Percentiles rank a stretch among this genome's conserved stretches.
Evolutionary conservation across 2,797 vertebrate species (phyloP).

Genomic region (Trachurus trachurus): DNA sequence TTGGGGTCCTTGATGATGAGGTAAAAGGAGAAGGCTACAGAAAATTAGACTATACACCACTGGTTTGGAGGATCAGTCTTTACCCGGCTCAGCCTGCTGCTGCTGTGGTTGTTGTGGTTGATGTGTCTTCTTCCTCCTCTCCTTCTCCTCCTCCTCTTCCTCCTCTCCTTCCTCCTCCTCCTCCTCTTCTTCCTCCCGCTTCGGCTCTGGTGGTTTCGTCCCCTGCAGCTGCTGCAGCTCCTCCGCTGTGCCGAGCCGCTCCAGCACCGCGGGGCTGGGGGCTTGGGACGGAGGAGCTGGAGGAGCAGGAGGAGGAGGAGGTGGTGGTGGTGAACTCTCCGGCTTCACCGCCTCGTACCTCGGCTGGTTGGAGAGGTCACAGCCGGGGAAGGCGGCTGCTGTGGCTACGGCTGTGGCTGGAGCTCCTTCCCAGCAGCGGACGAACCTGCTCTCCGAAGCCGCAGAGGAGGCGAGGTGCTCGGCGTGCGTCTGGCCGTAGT

Average conservation of each 20-base stretch:
- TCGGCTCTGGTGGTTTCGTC: constrained; percentile 78
- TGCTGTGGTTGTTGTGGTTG: constrained; percentile 40
- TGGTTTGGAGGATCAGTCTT: constrained; percentile 32
- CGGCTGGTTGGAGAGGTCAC: constrained; percentile 60
- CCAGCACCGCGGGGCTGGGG: constrained; percentile 86
- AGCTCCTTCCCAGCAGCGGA: constrained; percentile 92
- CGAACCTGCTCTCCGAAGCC: constrained; percentile 87
- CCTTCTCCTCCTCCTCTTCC: constrained; percentile 62
- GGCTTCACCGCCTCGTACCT: constrained; percentile 90
- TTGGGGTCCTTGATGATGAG: too few species aligned
- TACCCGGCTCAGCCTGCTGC: constrained; percentile 69
- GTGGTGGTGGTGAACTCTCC: constrained; percentile 79
- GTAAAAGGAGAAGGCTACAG: too few species aligned
- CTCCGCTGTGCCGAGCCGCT: constrained; percentile 90
- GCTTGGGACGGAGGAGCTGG: too few species aligned
- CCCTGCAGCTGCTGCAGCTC: constrained; percentile 85
- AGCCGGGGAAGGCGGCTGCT: constrained; percentile 5
- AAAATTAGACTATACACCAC: too few species aligned
- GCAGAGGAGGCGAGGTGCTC: constrained; percentile 88
- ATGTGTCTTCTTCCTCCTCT: neutral
- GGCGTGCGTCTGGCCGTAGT: constrained; percentile 72
- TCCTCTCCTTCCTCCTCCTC: constrained; percentile 71
- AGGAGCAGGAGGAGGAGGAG: too few species aligned
- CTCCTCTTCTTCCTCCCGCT: constrained; percentile 58
- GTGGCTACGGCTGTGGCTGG: constrained; percentile 53